Evolutionary conservation across 1,140 invertebrate species (phyloP).

Genomic region (Drosophila miranda): DNA sequence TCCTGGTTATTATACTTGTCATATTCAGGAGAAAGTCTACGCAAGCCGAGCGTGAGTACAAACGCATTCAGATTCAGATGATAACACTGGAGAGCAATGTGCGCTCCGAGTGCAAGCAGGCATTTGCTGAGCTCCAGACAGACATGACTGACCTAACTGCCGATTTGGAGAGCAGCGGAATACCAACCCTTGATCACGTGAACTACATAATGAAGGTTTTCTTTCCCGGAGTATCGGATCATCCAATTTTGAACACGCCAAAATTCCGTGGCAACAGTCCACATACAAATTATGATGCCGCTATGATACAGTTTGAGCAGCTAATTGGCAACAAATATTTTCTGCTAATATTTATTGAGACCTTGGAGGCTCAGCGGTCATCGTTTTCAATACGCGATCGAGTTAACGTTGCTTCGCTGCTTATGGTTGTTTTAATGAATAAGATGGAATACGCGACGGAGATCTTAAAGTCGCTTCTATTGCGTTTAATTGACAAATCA

Average conservation of each 20-base stretch:
- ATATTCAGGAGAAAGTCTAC: slow-evolving; percentile 96
- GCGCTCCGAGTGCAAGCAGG: slow-evolving; percentile 98
- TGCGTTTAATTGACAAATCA: slow-evolving; percentile 95
- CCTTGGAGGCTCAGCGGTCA: slow-evolving; percentile 93
- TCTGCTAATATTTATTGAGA: slow-evolving; percentile 95
- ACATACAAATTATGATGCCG: slow-evolving; percentile 94
- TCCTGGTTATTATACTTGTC: slow-evolving; percentile 93
- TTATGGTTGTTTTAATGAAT: slow-evolving; percentile 96
- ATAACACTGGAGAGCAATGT: slow-evolving; percentile 99
- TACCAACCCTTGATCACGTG: slow-evolving; percentile 97
- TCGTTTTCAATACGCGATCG: slow-evolving; percentile 96
- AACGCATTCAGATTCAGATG: slow-evolving; percentile 99
- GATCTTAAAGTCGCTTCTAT: slow-evolving; percentile 92
- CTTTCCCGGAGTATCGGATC: slow-evolving; percentile 96
- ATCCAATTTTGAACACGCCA: slow-evolving; percentile 94
- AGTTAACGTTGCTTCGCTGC: slow-evolving; percentile 95
- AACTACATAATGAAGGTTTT: slow-evolving; percentile 99
- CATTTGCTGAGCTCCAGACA: slow-evolving; percentile 99
- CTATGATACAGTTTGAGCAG: slow-evolving; percentile 97
- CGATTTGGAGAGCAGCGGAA: slow-evolving; percentile 96
- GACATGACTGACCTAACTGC: slow-evolving; percentile 99
- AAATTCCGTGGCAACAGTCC: slow-evolving; percentile 87
- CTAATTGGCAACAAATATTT: slow-evolving; percentile 97
- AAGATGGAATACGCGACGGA: slow-evolving; percentile 99
- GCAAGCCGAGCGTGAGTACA: slow-evolving; percentile 97